Evolutionary conservation across 2,888 invertebrate species (phyloP), one percentile per base, ranked within the genome.

Genomic region (Omphaloscelis lunosa): DNA sequence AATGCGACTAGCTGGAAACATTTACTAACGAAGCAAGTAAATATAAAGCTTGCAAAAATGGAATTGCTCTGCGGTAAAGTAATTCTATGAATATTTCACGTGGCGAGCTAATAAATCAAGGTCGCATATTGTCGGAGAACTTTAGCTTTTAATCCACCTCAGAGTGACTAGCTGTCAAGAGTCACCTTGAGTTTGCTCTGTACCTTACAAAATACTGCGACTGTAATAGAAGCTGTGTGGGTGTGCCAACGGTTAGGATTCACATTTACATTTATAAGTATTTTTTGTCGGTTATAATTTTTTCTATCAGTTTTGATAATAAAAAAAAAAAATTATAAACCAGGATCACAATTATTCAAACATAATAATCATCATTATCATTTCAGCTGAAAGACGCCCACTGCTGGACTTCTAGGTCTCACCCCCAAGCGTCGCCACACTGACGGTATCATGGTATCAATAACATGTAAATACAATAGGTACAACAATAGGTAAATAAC

Each of bases 121-220:
- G n/a, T 39, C 62, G 15, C 23, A 62, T 63, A 15, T 39, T 39
- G n/a, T n/a, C n/a, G 15, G 39, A 63, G 39, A n/a, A 39, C 9
- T 63, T 39, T 17, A 17, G 17, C n/a, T 41, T n/a, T 65, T 66
- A 51, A 72, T 66, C 48, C 20, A n/a, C 17, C 63, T 71, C 17
- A 34, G 5, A n/a, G 63, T 7, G 51, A 72, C 20, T 20, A 3
- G 34, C 39, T 75, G 39, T 72, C 75, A 58, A 65, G 12, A 61
- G n/a, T 61, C 34, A 69, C 41, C 58, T 62, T 48, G 34, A 71
- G 11, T 34, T 48, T 48, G n/a, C 34, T 66, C 29, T 48, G 29
- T 34, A 34, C 34, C 11, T 71, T 66, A 34, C 67, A 53, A 45
- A 67, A 77, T 66, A 67, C 41, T 39, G 15, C 9, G 2, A n/a